These are phyloP conservation scores for Nebria salina DNA, from an alignment of 2,888 invertebrate species.

Conservation along the genomic window DNA sequence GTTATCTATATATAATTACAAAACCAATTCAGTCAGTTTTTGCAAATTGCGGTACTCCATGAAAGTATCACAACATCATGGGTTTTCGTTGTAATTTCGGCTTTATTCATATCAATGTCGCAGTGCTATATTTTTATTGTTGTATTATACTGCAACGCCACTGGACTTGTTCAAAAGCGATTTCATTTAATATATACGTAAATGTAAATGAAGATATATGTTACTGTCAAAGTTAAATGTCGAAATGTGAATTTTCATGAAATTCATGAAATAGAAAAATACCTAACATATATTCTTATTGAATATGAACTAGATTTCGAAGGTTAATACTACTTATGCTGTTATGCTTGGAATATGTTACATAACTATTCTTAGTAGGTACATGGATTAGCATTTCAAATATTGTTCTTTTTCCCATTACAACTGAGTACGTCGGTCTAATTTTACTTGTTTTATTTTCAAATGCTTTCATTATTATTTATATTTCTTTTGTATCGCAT, in stretches of 20 bases:
- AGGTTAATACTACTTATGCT: constrained; percentile 23
- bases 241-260: constrained; percentile 32
- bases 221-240: constrained; percentile 24
- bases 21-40: too few species aligned
- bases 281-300: constrained; percentile 18
- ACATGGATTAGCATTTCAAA: neutral
- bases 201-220: neutral
- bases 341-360: neutral
- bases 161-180: neutral
- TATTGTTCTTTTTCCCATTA: neutral
- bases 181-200: neutral
- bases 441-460: neutral
- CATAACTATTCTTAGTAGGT: neutral
- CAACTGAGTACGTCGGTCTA: neutral
- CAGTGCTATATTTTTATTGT: neutral
- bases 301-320: constrained; percentile 44
- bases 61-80: too few species aligned
- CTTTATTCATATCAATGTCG: too few species aligned
- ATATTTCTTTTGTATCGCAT: neutral
- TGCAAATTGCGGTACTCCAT: too few species aligned
- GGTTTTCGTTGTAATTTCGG: too few species aligned
- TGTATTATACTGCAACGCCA: neutral
- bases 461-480: constrained; percentile 7
- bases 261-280: constrained; percentile 31
- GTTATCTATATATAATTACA: too few species aligned